Evolutionary conservation across 92 coral and sea anemone species (phyloP).

Genomic region (Blastomussa wellsi): DNA sequence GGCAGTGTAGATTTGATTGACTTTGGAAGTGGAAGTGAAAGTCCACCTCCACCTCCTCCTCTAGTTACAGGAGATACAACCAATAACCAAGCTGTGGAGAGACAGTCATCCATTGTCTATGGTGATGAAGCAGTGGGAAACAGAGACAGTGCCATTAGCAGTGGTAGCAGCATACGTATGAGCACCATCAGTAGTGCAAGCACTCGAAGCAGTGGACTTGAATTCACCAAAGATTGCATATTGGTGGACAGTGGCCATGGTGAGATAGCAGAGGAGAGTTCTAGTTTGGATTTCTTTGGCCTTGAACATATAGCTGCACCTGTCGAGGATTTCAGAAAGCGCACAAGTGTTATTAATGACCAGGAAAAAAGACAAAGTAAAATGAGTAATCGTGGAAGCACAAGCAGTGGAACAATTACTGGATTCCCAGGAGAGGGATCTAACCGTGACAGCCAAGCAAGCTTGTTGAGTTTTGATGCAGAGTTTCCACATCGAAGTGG

Average conservation of each 20-base stretch:
- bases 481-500: slow-evolving; percentile 54
- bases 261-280: slow-evolving; percentile 46
- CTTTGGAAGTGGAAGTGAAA: slow-evolving; percentile 13
- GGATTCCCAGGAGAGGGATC: slow-evolving; percentile 35
- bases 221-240: slow-evolving; percentile 44
- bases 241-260: slow-evolving; percentile 53
- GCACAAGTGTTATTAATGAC: slow-evolving; percentile 11
- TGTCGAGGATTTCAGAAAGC: slow-evolving; percentile 11
- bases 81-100: not conserved
- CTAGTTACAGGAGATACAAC: not conserved
- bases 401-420: slow-evolving; percentile 72
- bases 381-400: slow-evolving; percentile 49
- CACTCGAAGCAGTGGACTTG: slow-evolving; percentile 70
- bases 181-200: slow-evolving; percentile 63
- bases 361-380: slow-evolving; percentile 19
- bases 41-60: not conserved
- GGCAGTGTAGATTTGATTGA: slow-evolving; percentile 36
- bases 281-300: slow-evolving; percentile 18
- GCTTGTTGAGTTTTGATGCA: slow-evolving; percentile 58
- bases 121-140: not conserved
- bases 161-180: slow-evolving; percentile 71
- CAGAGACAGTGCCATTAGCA: slow-evolving; percentile 81
- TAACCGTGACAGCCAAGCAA: slow-evolving; percentile 69
- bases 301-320: not conserved
- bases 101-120: slow-evolving; percentile 5